phyloP scores from a whole-genome alignment of 1,140 invertebrate genomes.

The Drosophila biarmipes region DNA sequence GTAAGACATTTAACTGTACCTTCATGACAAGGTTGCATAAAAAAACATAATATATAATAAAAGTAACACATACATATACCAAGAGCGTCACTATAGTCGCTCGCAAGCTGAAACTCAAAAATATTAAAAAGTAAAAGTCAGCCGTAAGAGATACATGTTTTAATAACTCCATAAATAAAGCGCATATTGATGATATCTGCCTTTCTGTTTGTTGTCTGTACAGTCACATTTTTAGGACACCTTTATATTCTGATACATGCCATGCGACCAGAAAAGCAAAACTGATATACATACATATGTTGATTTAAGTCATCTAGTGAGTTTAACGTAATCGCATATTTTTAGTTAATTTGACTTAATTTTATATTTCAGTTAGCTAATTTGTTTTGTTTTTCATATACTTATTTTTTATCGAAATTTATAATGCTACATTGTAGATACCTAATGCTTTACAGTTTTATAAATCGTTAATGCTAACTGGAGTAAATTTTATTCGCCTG shows the following conservation, averaged over 20 bases:
- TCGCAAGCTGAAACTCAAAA: too few species aligned
- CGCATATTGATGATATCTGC: too few species aligned
- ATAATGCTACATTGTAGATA: constrained; percentile 47
- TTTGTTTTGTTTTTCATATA: constrained; percentile 29
- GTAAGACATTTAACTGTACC: neutral
- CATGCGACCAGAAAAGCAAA: neutral
- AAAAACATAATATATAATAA: neutral
- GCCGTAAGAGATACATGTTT: too few species aligned
- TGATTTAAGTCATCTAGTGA: neutral
- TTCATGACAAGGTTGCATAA: neutral
- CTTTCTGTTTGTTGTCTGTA: neutral
- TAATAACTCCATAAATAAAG: too few species aligned
- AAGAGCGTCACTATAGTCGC: neutral
- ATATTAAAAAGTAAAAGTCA: too few species aligned
- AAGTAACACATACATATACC: neutral
- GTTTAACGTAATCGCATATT: neutral
- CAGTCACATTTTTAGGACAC: neutral
- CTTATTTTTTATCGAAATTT: constrained; percentile 35
- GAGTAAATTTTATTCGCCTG: constrained; percentile 18
- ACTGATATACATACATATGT: neutral
- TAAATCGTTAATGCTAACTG: constrained; percentile 18
- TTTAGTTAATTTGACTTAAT: constrained; percentile 26
- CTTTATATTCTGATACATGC: constrained; percentile 12
- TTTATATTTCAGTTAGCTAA: constrained; percentile 60
- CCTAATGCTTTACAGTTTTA: constrained; percentile 47